Percentiles rank a stretch among this genome's conserved stretches.
Conservation (phyloP, 2,888 invertebrate genomes). For the Diaphora mendica region DNA sequence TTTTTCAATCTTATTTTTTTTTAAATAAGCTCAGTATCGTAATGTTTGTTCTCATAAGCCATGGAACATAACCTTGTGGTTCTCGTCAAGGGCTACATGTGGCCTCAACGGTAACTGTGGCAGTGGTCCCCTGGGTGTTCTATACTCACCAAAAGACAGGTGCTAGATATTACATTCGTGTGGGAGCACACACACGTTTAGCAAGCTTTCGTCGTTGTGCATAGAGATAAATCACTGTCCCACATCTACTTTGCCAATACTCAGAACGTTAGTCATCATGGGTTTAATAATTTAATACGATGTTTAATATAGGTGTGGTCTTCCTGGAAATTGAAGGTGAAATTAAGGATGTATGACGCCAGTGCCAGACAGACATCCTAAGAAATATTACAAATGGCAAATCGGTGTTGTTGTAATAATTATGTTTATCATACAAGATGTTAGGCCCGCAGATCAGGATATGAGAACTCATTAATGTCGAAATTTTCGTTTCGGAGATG, state of each 20-base stretch:
- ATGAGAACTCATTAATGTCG: not conserved
- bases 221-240: not conserved
- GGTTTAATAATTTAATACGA: constrained; percentile 16
- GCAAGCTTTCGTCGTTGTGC: not conserved
- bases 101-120: not conserved
- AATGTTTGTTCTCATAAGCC: too few species aligned
- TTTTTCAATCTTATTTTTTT: too few species aligned
- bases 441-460: too few species aligned
- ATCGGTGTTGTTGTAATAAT: not conserved
- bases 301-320: constrained; percentile 27
- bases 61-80: too few species aligned
- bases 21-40: too few species aligned
- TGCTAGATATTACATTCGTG: not conserved
- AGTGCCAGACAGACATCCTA: not conserved
- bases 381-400: not conserved
- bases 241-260: constrained; percentile 4
- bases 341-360: constrained; percentile 14
- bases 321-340: constrained; percentile 35
- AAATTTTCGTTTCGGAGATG: not conserved
- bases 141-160: not conserved
- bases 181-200: not conserved
- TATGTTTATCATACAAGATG: not conserved
- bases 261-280: constrained; percentile 34
- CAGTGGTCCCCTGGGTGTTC: not conserved
- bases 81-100: not conserved